Base-by-base conservation (phyloP, 2,888 invertebrate species). In the Parnassius orleans region DNA sequence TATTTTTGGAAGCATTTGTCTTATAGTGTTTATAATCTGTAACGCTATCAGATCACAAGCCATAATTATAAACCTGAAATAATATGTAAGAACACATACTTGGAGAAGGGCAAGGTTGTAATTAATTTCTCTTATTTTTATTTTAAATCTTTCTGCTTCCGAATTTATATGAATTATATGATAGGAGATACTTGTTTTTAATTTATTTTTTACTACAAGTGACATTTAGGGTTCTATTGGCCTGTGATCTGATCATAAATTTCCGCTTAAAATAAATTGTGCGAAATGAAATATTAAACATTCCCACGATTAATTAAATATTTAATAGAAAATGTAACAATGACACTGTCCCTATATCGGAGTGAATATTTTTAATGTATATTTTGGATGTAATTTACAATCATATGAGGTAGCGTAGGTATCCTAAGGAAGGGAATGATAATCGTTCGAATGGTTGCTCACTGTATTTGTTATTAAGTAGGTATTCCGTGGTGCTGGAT, bases 311-410 rank as follows among this genome's bases (percentile, higher is more conserved):
- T 33, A 44, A 77, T 67, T 70, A 62, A 67, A 72, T 75, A 76
- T 73, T 72, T 75, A 73, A 71, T 76, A 69, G 71, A 72, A 55
- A 64, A 65, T 64, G 55, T 70, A 74, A 71, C 74, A 66, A 66
- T 67, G 76, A 75, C 77, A 76, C 80, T 79, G 80, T 77, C 85
- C 80, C 78, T 68, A 71, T 76, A 66, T 72, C 79, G 77, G 79
- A 80, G 75, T 80, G 77, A 83, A 77, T 77, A 77, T 78, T 75
- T 73, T 71, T 69, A 74, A 81, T 73, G 85, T 90, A 89, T 90
- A 89, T 90, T 91, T 90, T 90, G 87, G 86, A 90, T 85, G 84
- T 86, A 84, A 89, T 74, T 88, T 90, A 90, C 87, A 87, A 78
- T 74, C 71, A 69, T 76, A 71, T 66, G 71, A 69, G 71, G 75